Evolutionary conservation across 2,113 vertebrate genomes (phyloP), one percentile per base, ranked within the genome.

Genomic region (Callipepla californica): DNA sequence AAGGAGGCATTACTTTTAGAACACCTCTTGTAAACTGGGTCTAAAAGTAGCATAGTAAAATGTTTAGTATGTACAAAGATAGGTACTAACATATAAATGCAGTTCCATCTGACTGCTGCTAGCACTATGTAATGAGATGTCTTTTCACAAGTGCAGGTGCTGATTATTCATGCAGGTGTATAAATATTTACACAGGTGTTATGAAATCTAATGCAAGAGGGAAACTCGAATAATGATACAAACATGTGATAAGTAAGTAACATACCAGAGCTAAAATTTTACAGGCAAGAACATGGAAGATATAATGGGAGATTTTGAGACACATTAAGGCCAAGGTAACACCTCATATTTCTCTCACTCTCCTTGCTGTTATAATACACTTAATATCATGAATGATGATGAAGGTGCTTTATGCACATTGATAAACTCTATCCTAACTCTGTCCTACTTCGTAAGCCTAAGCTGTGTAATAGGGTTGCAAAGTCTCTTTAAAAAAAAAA

Each of bases 401-500:
- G 94, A 81, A 87, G 72, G 74, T 91, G 67, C 50, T 93, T 93
- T 90, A 55, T 14, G 23, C 44, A 53, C 55, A 80, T 8, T 34
- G 11, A 10, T 15, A 85, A 36, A 42, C 82, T 81, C 61, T 51
- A 6, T 62, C 44, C 36, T 81, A 36, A 42, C 82, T 81, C 61
- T 51, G 6, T 62, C 44, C 36, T 81, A 32, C 11, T 77, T 73
- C 58, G 36, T 36, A 36, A 36, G 36, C 36, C 36, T 36, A 36
- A 36, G 36, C 36, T 36, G 36, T 36, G 36, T 36, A 36, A 36
- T 7, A 36, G 36, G 36, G 36, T 36, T 36, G 36, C 36, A 36
- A 94, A 96, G 76, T 96, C 82, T 69, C 91, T 97, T 92, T 90
- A 77, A 88, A 93, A 95, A 91, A 91, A 95, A 69, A n/a, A n/a